Evolutionary conservation across 1,140 invertebrate species (phyloP), one percentile per base, ranked within the genome.

Genomic region (Leptinotarsa defecta): DNA sequence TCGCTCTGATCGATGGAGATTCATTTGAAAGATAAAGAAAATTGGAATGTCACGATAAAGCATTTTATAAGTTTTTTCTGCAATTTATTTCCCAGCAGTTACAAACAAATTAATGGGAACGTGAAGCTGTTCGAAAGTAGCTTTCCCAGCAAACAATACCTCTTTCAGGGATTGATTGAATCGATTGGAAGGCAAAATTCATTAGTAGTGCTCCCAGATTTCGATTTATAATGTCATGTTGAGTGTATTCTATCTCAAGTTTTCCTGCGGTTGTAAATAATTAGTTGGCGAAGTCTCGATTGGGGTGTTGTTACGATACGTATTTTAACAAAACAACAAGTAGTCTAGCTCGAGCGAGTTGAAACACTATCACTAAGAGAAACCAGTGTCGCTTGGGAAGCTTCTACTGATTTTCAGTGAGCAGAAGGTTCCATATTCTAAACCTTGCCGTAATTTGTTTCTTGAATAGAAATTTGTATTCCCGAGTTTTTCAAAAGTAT

Each of bases 11-110:
- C 52, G 52, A 57, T 57, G 52, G n/a, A 57, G 52, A 57, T 57
- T 57, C 15, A 57, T 57, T 57, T 19, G 6, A 4, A 57, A 57
- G 52, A 57, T 57, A 57, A 57, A 19, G 52, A 57, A 57, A 57
- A 57, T 57, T 57, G 52, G 52, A 57, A 57, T 57, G 52, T 57
- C 52, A 57, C 52, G 52, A 57, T 57, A 57, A 57, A n/a, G 6
- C 52, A 57, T 57, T 57, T 15, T 57, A 57, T 19, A 57, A 57
- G 52, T 57, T 57, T 57, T 27, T 43, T 43, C n/a, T 57, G 52
- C 52, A 57, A 57, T 19, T 57, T 15, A 57, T 57, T n/a, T 57
- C 17, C n/a, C n/a, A 57, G 52, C 52, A 57, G 52, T 57, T 19
- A 19, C 52, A 57, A 57, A 57, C 52, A 57, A 57, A 57, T 19